A percentile compares a stretch with the other conserved stretches of the same genome.
These are phyloP conservation scores for Aphelocoma coerulescens DNA, from an alignment of 2,113 vertebrate genomes.

Conservation along the genomic window DNA sequence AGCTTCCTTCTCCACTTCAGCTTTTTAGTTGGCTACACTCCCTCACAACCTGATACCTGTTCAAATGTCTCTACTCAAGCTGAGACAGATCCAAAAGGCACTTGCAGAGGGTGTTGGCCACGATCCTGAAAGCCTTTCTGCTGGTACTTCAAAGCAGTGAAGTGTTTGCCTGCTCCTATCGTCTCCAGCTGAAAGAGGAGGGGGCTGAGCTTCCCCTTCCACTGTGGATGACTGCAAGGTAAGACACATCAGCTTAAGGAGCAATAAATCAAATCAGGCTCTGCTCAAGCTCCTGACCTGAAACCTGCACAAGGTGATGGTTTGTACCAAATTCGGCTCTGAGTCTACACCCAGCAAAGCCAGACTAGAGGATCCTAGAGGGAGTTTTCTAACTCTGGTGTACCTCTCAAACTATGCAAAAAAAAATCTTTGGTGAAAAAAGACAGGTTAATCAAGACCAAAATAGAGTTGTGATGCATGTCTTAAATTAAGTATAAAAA, in stretches of 20 bases:
- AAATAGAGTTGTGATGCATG: not conserved
- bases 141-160: slow-evolving; percentile 3
- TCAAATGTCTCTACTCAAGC: slow-evolving; percentile 4
- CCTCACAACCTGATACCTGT: not conserved
- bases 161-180: slow-evolving; percentile 21
- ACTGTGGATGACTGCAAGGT: not conserved
- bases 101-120: slow-evolving; percentile 32
- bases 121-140: not conserved
- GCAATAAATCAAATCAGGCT: not conserved
- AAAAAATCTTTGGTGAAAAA: not conserved
- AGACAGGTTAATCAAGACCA: not conserved
- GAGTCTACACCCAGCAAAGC: not conserved
- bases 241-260: not conserved
- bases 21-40: not conserved
- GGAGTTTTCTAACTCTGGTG: not conserved
- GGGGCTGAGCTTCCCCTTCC: not conserved
- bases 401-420: not conserved
- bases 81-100: not conserved
- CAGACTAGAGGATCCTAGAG: not conserved
- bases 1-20: slow-evolving; percentile 8
- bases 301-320: not conserved
- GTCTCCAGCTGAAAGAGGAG: not conserved
- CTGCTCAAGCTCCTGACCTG: not conserved
- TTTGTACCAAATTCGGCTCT: not conserved
- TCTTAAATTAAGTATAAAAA: not conserved